Evolutionary conservation across 2,888 invertebrate species (phyloP).

Genomic region (Tipula vernalis): DNA sequence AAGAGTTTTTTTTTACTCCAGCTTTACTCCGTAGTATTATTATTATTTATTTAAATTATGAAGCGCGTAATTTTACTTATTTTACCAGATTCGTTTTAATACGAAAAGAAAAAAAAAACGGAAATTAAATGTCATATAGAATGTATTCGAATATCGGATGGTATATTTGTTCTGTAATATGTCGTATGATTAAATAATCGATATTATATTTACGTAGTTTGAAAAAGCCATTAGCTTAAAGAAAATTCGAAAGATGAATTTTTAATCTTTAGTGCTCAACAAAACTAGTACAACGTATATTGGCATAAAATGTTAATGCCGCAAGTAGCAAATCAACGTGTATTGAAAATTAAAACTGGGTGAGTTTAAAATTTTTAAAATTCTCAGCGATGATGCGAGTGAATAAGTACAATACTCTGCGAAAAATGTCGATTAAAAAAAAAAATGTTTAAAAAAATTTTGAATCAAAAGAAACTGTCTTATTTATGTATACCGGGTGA

Average conservation of each 20-base stretch:
- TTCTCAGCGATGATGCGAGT: too few species aligned
- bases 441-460: too few species aligned
- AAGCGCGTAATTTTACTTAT: neutral
- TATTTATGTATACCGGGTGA: too few species aligned
- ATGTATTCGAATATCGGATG: neutral
- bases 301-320: too few species aligned
- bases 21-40: neutral
- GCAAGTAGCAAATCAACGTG: too few species aligned
- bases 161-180: neutral
- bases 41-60: neutral
- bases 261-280: neutral
- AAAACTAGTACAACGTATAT: too few species aligned
- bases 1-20: neutral
- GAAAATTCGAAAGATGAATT: neutral
- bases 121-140: neutral
- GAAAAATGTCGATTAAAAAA: too few species aligned
- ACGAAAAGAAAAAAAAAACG: neutral
- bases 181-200: neutral
- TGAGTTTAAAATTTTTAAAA: too few species aligned
- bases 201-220: neutral
- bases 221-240: neutral
- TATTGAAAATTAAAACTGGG: too few species aligned
- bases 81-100: neutral
- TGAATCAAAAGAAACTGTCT: too few species aligned
- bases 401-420: too few species aligned